Evolutionary conservation across 2,113 vertebrate genomes (phyloP), one percentile per base, ranked within the genome.

Genomic region (Tautogolabrus adspersus): DNA sequence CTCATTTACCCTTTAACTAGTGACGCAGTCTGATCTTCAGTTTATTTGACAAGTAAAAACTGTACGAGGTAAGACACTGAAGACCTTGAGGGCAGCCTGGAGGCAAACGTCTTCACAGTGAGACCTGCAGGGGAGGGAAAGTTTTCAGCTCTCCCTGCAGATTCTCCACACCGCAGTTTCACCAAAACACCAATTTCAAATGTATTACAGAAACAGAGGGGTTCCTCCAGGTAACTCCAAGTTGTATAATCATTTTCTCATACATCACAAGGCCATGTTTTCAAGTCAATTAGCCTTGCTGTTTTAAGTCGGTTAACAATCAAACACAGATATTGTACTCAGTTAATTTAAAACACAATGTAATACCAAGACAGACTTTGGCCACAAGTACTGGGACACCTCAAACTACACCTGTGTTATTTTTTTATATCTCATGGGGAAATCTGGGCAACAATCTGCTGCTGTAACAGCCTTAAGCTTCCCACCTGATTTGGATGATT

Each of bases 61-160:
- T 49, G 37, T 47, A 63, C 3, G 54, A 69, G 44, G 16, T 63
- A 68, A 66, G 57, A 76, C 52, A 59, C 55, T 66, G 2, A 49
- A 74, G 70, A 54, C 71, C 71, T 75, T 3, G 37, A 69, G 72
- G 49, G 81, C 55, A 55, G 77, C 66, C 73, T 26, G 59, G 44
- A 66, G 75, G 57, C 44, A 77, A 78, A 59, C 44, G 58, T 46
- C 71, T 57, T 79, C 77, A 79, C 75, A 76, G 70, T 23, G 72
- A 83, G 19, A 34, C 22, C 77, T 70, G 21, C 54, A 59, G 52
- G 76, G 49, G 65, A 62, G 49, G 23, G 42, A 37, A 71, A 46
- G 52, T 69, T 63, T 63, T 30, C 54, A 30, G 26, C 51, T n/a
- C 62, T 76, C 66, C 61, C 67, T 67, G 60, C 66, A 66, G 58